Conservation (phyloP, 2,888 invertebrate species). For the Scaptomyza polygonia region DNA sequence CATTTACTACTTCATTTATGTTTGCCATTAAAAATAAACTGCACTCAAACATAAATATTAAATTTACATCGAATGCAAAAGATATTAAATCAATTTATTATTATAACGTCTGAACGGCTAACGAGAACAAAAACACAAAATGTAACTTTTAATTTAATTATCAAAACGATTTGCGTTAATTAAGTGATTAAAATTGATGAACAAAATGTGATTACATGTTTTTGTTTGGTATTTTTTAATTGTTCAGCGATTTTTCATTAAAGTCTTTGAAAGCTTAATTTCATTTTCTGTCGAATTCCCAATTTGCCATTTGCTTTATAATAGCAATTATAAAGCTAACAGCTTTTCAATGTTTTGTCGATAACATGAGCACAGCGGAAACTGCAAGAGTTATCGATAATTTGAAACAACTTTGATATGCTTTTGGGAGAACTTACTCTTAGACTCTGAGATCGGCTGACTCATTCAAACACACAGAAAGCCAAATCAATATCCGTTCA, state of each 20-base stretch:
- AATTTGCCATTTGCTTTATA: constrained; percentile 23
- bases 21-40: neutral
- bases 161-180: constrained; percentile 60
- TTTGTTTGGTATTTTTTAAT: constrained; percentile 55
- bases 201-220: constrained; percentile 7
- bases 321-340: too few species aligned
- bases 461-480: too few species aligned
- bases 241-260: constrained; percentile 62
- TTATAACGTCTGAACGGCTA: constrained; percentile 1
- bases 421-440: too few species aligned
- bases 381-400: too few species aligned
- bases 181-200: constrained; percentile 52
- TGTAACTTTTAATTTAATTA: constrained; percentile 2
- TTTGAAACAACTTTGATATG: too few species aligned
- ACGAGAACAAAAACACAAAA: neutral
- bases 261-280: constrained; percentile 53
- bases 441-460: too few species aligned
- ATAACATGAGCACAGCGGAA: too few species aligned
- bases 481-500: too few species aligned
- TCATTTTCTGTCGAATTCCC: constrained; percentile 37
- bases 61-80: neutral
- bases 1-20: neutral
- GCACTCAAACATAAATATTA: neutral
- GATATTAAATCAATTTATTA: neutral
- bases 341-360: too few species aligned